Conservation (phyloP, 2,888 invertebrate species). For the Sycophila texana region DNA sequence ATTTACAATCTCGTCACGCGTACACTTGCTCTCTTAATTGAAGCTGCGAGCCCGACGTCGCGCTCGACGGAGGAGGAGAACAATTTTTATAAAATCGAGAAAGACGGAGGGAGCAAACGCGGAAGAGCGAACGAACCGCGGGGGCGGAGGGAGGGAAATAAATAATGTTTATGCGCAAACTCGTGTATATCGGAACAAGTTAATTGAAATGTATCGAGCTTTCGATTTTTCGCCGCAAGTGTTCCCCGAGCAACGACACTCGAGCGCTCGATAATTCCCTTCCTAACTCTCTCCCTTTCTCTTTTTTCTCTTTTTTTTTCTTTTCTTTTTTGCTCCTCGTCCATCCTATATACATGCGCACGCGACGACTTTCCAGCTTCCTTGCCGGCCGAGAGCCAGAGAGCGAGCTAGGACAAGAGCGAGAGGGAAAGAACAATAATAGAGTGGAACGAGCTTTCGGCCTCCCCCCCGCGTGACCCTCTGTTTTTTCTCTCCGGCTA, state of each 20-base stretch:
- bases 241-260: not conserved
- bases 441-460: constrained; percentile 21
- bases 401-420: not conserved
- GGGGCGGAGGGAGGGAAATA: no score
- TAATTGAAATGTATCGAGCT: constrained; percentile 52
- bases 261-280: constrained; percentile 17
- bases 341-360: not conserved
- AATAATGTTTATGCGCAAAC: not conserved
- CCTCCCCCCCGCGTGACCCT: not conserved
- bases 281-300: not conserved
- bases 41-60: not conserved
- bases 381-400: not conserved
- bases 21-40: not conserved
- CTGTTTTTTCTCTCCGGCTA: constrained; percentile 32
- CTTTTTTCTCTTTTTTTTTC: constrained; percentile 8
- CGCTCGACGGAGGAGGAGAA: not conserved
- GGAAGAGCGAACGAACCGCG: no score
- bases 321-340: not conserved
- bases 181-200: constrained; percentile 22
- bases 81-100: not conserved
- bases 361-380: not conserved
- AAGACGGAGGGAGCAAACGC: no score
- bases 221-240: constrained; percentile 19
- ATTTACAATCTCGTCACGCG: not conserved
- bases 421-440: constrained; percentile 12